Percentiles rank a stretch among this genome's conserved stretches.
Evolutionary conservation across 2,113 vertebrate species (phyloP).

Genomic region (Gallinago media): DNA sequence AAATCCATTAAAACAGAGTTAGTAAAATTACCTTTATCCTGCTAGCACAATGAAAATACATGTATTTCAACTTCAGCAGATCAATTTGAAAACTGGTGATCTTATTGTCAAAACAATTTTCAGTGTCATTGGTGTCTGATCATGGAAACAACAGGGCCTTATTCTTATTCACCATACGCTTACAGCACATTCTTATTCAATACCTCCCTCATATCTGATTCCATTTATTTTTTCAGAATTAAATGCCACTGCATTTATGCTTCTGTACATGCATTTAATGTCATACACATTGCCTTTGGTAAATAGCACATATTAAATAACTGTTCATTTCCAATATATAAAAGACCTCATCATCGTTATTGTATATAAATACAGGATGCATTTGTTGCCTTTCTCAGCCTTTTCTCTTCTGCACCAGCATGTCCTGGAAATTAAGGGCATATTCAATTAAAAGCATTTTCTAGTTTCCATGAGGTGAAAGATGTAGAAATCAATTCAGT

Average conservation of each 20-base stretch:
- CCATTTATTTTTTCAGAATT: not conserved
- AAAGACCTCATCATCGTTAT: not conserved
- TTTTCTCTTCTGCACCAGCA: not conserved
- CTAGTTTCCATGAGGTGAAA: conserved; percentile 26
- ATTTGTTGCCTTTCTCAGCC: not conserved
- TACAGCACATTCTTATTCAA: not conserved
- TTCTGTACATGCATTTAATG: not conserved
- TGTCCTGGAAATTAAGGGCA: not conserved
- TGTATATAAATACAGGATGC: not conserved
- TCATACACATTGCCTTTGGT: not conserved
- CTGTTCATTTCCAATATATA: not conserved
- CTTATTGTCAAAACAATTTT: conserved; percentile 38
- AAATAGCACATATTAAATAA: not conserved
- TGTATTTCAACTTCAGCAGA: not conserved
- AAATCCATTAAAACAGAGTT: not conserved
- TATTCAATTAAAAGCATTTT: conserved; percentile 34
- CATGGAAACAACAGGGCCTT: not conserved
- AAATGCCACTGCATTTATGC: not conserved
- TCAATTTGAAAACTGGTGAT: not conserved
- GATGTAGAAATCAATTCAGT: conserved; percentile 38
- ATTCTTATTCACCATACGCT: not conserved
- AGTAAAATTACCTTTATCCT: not conserved
- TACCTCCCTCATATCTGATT: not conserved
- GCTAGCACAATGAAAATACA: not conserved
- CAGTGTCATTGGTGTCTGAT: not conserved